phyloP scores from a whole-genome alignment of 2,113 vertebrate species.

The Uropsilus gracilis region DNA sequence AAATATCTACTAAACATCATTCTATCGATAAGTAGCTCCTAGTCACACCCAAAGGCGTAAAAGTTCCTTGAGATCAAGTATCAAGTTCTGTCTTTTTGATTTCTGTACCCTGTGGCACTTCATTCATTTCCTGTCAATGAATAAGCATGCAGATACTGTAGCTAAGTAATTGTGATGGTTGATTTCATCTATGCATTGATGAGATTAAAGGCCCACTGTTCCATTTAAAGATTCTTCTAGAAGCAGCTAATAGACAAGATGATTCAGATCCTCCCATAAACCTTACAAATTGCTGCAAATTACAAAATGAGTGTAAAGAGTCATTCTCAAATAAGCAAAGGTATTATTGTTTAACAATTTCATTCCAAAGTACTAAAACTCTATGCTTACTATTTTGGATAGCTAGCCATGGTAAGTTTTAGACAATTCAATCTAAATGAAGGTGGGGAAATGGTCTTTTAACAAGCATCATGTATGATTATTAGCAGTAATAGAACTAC shows the following conservation, averaged over 20 bases:
- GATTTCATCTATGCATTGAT: slow-evolving; percentile 24
- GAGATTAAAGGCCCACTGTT: slow-evolving; percentile 16
- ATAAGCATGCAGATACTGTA: not conserved
- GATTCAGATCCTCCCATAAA: not conserved
- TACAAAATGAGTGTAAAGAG: not conserved
- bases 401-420: not conserved
- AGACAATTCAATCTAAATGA: not conserved
- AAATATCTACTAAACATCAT: not conserved
- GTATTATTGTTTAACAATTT: not conserved
- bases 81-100: not conserved
- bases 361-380: not conserved
- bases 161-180: slow-evolving; percentile 21
- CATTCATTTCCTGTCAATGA: not conserved
- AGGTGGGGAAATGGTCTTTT: not conserved
- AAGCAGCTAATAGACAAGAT: not conserved
- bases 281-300: not conserved
- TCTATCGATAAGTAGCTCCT: not conserved
- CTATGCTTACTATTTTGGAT: not conserved
- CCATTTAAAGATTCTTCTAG: slow-evolving; percentile 18
- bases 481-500: not conserved
- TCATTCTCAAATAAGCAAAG: not conserved
- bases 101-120: not conserved
- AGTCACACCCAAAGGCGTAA: not conserved
- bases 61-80: not conserved
- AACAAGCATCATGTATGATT: not conserved